Base-by-base conservation (phyloP, 2,888 invertebrate species). In the Lordiphosa andalusiaca region DNA sequence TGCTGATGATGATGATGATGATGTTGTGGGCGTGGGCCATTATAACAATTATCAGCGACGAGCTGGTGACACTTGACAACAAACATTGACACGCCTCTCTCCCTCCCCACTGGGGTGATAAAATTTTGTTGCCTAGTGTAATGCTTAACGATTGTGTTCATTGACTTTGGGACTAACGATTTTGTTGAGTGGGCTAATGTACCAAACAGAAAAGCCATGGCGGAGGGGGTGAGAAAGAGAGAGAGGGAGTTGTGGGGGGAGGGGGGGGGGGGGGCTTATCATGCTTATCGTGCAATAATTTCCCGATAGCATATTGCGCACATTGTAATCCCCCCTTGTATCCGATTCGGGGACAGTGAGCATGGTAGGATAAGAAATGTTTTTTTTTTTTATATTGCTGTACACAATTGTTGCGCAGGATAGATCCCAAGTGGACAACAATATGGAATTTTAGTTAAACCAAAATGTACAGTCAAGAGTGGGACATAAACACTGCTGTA, bases 101-200 rank as follows among this genome's bases (percentile, higher is more conserved):
- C 41, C 33, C 33, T n/a, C 44, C 7, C 46, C 67, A 37, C 37
- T 19, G 61, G 38, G 41, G 73, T 35, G 84, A 76, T 83, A 76
- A 83, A 84, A 84, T 81, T 83, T 84, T 78, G 78, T 84, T 71
- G 78, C 77, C 73, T 66, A 73, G 76, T 81, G 73, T 73, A 76
- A 71, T 80, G 76, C 67, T 58, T 69, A 80, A 78, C 83, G 83
- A 71, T 69, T 78, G 71, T 82, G 80, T 82, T 76, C 78, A 82
- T 78, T 71, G 83, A 82, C 75, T 78, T 62, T 63, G 49, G 49
- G 38, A 10, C 78, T 67, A 71, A 71, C 78, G 76, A 78, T 82
- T 82, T 69, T 82, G 76, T 77, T 83, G 80, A 82, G 75, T 82
- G 75, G 76, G 76, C 80, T 72, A 71, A 77, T 77, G 59, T 67